Evolutionary conservation across 1,140 invertebrate species (phyloP).

Genomic region (Heliconius hermathena): DNA sequence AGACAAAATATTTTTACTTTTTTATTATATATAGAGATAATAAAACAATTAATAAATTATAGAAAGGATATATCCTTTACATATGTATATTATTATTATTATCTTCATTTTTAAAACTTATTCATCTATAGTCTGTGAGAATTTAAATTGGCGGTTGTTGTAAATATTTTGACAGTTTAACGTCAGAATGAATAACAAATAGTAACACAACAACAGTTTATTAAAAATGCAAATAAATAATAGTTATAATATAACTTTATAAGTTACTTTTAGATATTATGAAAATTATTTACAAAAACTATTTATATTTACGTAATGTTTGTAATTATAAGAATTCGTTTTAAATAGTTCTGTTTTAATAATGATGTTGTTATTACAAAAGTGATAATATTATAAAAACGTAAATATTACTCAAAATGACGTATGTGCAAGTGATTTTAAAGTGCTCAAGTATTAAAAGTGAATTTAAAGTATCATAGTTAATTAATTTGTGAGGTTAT

Average conservation of each 20-base stretch:
- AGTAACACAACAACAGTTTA: background rate
- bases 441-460: background rate
- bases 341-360: too few species aligned
- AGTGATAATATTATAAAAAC: too few species aligned
- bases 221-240: background rate
- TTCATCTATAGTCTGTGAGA: background rate
- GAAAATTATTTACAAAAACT: too few species aligned
- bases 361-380: too few species aligned
- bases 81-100: too few species aligned
- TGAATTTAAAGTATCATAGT: background rate
- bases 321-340: too few species aligned
- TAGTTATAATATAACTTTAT: background rate
- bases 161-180: background rate
- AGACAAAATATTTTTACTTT: too few species aligned
- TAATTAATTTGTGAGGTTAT: background rate
- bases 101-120: too few species aligned
- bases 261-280: background rate
- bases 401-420: background rate
- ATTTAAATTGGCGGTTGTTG: background rate
- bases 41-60: background rate
- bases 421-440: background rate
- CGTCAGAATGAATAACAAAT: background rate
- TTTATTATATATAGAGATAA: too few species aligned
- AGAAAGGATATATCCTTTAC: too few species aligned
- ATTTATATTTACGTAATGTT: too few species aligned